phyloP scores from a whole-genome alignment of 2,797 vertebrate species.

The Selene dorsalis region DNA sequence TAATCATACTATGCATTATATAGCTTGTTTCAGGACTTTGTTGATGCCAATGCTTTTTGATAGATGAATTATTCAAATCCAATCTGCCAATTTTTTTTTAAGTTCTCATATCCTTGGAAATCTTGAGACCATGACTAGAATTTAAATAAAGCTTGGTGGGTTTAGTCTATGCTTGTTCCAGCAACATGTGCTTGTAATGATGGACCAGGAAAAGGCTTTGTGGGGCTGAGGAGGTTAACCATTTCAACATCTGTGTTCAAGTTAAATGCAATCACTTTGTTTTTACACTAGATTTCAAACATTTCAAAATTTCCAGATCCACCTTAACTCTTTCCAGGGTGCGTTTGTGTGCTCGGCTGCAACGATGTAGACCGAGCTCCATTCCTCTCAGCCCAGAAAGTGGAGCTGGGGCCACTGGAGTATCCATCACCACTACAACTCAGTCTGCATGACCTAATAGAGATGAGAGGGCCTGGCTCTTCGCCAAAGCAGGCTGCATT shows the following conservation, averaged over 20 bases:
- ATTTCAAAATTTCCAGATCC: constrained; percentile 12
- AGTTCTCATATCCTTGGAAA: not conserved
- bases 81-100: not conserved
- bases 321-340: not conserved
- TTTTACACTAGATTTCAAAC: constrained; percentile 39
- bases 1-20: not conserved
- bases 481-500: constrained; percentile 65
- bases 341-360: constrained; percentile 32
- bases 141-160: constrained; percentile 20
- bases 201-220: not conserved
- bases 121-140: not conserved
- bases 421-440: constrained; percentile 72
- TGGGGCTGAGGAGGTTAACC: constrained; percentile 17
- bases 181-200: constrained; percentile 40
- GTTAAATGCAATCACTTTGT: constrained; percentile 35
- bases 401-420: constrained; percentile 57
- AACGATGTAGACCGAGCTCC: constrained; percentile 24
- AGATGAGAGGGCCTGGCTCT: constrained; percentile 70
- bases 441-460: constrained; percentile 69
- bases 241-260: constrained; percentile 47
- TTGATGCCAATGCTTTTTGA: not conserved
- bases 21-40: not conserved
- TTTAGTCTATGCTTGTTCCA: constrained; percentile 7
- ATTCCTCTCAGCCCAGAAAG: constrained; percentile 54
- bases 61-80: not conserved